A percentile compares a stretch with the other conserved stretches of the same genome.
Conservation (phyloP, 2,113 vertebrate species). For the Tyto alba region DNA sequence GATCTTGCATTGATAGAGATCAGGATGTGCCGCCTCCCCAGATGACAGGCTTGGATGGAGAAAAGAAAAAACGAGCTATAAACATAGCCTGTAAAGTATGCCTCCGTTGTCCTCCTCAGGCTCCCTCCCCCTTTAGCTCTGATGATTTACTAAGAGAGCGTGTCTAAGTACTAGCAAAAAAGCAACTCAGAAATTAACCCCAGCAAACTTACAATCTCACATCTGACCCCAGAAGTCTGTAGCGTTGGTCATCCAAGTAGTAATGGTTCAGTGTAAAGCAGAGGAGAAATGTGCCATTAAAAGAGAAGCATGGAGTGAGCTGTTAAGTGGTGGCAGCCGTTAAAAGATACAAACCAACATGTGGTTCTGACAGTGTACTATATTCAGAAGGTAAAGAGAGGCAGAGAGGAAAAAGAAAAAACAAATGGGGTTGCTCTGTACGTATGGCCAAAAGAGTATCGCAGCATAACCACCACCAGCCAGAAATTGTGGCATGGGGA, state of each 20-base stretch:
- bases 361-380: background rate
- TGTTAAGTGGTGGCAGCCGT: background rate
- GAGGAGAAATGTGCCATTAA: background rate
- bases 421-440: background rate
- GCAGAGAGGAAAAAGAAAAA: background rate
- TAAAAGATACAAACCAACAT: background rate
- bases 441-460: background rate
- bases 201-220: background rate
- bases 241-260: background rate
- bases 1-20: conserved; percentile 7
- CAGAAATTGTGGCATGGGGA: background rate
- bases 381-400: background rate
- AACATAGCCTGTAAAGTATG: background rate
- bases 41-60: background rate
- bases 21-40: background rate
- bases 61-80: background rate
- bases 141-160: background rate
- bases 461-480: background rate
- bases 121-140: background rate
- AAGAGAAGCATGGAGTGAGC: background rate
- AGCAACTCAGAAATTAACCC: background rate
- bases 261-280: background rate
- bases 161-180: background rate
- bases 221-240: background rate
- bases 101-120: background rate